Evolutionary conservation across 2,888 invertebrate species (phyloP).

Genomic region (Capitulum mitella): DNA sequence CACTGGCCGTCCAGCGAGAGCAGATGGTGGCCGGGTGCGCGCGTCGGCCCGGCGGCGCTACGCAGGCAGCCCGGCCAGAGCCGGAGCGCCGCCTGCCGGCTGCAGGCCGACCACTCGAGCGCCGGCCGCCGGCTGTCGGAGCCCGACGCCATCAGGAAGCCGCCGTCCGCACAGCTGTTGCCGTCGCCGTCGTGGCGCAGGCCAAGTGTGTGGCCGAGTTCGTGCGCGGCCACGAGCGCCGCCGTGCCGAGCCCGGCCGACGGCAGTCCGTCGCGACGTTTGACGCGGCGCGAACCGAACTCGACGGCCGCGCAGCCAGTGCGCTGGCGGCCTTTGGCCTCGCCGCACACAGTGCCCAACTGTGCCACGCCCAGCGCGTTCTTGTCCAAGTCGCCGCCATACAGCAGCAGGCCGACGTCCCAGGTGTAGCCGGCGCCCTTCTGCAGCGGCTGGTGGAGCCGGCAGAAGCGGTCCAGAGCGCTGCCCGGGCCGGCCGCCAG

Average conservation of each 20-base stretch:
- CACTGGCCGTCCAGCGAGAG: neutral
- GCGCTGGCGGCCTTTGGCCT: neutral
- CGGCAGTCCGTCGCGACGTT: neutral
- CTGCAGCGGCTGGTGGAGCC: neutral
- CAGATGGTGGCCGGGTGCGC: neutral
- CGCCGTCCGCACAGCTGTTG: neutral
- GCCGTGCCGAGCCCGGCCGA: neutral
- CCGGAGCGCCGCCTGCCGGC: neutral
- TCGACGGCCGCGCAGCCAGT: neutral
- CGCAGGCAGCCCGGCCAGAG: conserved; percentile 15
- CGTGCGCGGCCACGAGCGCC: neutral
- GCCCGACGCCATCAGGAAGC: neutral
- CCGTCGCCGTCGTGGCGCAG: conserved; percentile 6
- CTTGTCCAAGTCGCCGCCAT: neutral
- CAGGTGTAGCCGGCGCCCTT: neutral
- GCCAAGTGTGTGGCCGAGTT: neutral
- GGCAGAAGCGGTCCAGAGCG: neutral
- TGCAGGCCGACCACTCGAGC: neutral
- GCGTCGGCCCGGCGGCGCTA: neutral
- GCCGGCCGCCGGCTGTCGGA: neutral
- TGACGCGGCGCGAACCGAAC: neutral
- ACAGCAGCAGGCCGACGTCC: neutral
- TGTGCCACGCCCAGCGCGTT: neutral
- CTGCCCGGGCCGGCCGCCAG: neutral
- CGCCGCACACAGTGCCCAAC: neutral